A percentile compares a stretch with the other conserved stretches of the same genome.
Conservation (phyloP, 1,140 invertebrate species). For the Euschistus heros region DNA sequence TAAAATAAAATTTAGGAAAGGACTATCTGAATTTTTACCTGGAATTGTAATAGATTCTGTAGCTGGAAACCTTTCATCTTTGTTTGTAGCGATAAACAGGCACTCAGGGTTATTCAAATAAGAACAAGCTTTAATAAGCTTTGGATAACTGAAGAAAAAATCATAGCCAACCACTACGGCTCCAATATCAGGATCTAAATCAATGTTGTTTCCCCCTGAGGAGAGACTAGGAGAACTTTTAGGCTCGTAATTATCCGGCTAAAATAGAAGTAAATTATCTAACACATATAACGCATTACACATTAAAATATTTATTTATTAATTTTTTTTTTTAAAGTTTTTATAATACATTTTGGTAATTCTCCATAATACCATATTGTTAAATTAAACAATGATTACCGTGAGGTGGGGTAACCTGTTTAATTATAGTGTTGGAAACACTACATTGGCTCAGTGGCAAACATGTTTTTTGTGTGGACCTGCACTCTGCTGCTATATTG, state of each 20-base stretch:
- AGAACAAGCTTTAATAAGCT: conserved; percentile 79
- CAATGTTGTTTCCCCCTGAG: background rate
- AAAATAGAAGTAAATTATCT: background rate
- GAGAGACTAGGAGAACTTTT: background rate
- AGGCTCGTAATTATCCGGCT: background rate
- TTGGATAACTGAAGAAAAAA: conserved; percentile 78
- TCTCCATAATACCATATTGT: too few species aligned
- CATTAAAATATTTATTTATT: background rate
- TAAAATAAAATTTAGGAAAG: too few species aligned
- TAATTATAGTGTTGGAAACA: too few species aligned
- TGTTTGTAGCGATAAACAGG: conserved; percentile 86
- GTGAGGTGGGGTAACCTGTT: too few species aligned
- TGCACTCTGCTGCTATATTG: too few species aligned
- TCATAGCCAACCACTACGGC: conserved; percentile 96
- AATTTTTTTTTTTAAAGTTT: too few species aligned
- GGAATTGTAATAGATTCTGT: conserved; percentile 40
- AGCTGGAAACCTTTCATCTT: conserved; percentile 70
- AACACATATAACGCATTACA: background rate
- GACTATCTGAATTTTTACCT: conserved; percentile 34
- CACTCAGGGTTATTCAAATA: conserved; percentile 67
- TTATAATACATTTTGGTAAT: too few species aligned
- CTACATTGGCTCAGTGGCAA: too few species aligned
- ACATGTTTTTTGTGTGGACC: too few species aligned
- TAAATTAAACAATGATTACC: too few species aligned
- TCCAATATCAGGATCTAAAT: conserved; percentile 64